Evolutionary conservation across 2,888 invertebrate species (phyloP), one percentile per base, ranked within the genome.

Genomic region (Acanthosepion lycidas): DNA sequence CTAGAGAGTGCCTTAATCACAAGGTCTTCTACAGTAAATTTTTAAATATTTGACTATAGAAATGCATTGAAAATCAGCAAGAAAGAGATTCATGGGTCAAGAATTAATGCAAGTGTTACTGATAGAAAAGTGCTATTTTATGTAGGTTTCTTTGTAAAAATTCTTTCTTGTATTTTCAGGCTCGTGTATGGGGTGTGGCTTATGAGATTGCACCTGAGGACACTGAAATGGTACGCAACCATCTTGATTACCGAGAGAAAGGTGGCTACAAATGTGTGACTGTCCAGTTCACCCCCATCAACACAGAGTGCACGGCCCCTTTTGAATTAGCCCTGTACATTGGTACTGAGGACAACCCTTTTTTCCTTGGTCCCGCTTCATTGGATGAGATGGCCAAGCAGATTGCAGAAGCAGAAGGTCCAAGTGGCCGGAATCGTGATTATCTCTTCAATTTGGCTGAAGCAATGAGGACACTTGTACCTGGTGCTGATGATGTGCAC

Each of bases 221-320:
- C 95, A 98, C 96, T 48, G 96, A 96, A 20, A 97, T 98, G 95
- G 99, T 99, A 0, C 98, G 98, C 1, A 98, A 98, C 94, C 98
- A 99, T 97, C 98, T 99, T 96, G 99, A 99, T 97, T 98, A 98
- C 96, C 98, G 99, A 96, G 99, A 99, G 97, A 99, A 99, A 97
- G 99, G 99, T 97, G 99, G 99, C 23, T 99, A 99, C 97, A 98
- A 98, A 94, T 98, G 98, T 96, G 98, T 98, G 97, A 98, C 97
- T 12, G 98, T 98, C 0, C 98, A 98, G 94, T 99, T 99, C 97
- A 98, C 98, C 97, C 98, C 99, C 0, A 96, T 96, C 33, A 95
- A 95, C 64, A 93, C 92, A 15, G 95, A 95, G 42, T 92, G 91
- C 26, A 95, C 95, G 28, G 42, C 94, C 23, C 98, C 98, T 33